Conservation (phyloP, 2,888 invertebrate species). For the Acholoe squamosa region DNA sequence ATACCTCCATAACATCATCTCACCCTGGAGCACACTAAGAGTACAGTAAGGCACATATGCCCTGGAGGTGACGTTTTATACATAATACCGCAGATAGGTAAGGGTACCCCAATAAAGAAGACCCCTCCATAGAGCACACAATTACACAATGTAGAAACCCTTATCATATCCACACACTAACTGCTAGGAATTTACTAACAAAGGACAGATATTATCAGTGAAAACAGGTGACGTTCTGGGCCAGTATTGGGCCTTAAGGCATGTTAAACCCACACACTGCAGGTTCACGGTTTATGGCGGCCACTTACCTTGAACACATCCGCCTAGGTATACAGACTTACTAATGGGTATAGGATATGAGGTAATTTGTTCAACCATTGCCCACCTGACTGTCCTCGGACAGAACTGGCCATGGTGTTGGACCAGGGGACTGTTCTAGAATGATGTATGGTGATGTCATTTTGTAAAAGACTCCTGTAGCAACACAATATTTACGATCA, state of each 20-base stretch:
- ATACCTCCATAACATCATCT: neutral
- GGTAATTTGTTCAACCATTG: constrained; percentile 7
- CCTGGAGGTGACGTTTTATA: neutral
- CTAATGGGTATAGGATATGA: neutral
- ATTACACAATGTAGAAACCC: neutral
- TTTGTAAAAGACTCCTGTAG: no score
- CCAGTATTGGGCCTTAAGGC: neutral
- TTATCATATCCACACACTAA: neutral
- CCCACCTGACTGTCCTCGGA: neutral
- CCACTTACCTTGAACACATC: neutral
- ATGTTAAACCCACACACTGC: neutral
- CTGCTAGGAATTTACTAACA: neutral
- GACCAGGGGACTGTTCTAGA: no score
- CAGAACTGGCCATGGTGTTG: no score
- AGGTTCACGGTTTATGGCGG: neutral
- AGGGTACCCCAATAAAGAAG: neutral
- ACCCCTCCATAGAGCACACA: neutral
- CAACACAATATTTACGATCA: no score
- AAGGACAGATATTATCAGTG: neutral
- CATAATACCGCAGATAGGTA: neutral
- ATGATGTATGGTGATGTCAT: no score
- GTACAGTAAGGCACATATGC: neutral
- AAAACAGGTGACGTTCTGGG: neutral
- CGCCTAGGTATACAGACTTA: neutral
- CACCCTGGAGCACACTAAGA: neutral